Evolutionary conservation across 2,113 vertebrate species (phyloP).

Genomic region (Alces alces): DNA sequence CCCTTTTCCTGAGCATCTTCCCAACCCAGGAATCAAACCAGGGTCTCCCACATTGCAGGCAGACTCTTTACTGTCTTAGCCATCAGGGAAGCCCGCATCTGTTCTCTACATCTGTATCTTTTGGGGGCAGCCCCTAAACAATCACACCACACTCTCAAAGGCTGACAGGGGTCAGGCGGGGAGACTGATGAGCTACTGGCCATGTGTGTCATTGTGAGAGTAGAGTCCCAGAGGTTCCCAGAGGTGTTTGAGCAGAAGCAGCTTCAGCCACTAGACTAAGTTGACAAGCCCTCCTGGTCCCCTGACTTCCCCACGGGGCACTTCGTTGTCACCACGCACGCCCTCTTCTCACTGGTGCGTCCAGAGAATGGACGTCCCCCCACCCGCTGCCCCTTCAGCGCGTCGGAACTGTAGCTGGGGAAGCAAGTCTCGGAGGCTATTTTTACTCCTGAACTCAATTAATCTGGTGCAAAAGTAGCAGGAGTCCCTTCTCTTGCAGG

Average conservation of each 20-base stretch:
- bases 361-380: fast-evolving
- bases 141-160: background rate
- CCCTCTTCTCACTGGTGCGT: background rate
- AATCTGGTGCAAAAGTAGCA: slow-evolving; percentile 1
- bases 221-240: background rate
- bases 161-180: background rate
- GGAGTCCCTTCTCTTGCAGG: slow-evolving; percentile 44
- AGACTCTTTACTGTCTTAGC: background rate
- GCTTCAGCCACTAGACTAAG: background rate
- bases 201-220: background rate
- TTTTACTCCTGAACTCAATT: slow-evolving; percentile 43
- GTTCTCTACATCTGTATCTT: background rate
- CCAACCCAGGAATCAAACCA: background rate
- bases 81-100: background rate
- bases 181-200: background rate
- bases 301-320: background rate
- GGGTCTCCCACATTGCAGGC: background rate
- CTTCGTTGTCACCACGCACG: background rate
- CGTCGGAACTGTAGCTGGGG: background rate
- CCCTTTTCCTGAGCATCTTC: background rate
- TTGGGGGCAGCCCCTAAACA: background rate
- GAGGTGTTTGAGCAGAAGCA: background rate
- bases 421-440: background rate
- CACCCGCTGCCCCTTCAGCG: background rate
- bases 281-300: background rate